phyloP scores from a whole-genome alignment of 2,797 vertebrate species.

The Poecilia wingei region DNA sequence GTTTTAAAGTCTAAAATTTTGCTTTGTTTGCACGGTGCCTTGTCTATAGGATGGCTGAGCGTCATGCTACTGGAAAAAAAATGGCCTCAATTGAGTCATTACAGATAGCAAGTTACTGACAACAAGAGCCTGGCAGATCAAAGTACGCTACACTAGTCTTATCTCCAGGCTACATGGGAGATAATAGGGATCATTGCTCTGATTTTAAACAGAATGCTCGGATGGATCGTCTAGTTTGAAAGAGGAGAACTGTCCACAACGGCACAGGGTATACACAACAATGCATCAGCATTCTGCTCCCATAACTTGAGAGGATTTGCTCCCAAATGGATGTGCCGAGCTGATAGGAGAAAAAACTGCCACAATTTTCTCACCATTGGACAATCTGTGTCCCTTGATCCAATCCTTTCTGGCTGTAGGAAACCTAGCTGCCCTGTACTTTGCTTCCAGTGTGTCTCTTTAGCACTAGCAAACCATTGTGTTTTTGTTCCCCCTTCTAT shows the following conservation, averaged over 20 bases:
- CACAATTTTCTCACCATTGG: conserved; percentile 17
- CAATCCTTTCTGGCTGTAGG: background rate
- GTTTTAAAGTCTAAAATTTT: conserved; percentile 13
- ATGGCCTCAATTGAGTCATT: conserved; percentile 25
- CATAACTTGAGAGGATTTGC: conserved; percentile 15
- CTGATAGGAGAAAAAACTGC: conserved; percentile 21
- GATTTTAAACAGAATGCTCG: conserved; percentile 20
- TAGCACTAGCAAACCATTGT: background rate
- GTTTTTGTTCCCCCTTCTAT: background rate
- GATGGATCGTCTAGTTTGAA: conserved; percentile 6
- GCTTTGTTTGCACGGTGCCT: conserved; percentile 12
- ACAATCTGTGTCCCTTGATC: conserved; percentile 14
- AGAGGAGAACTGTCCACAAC: conserved; percentile 1
- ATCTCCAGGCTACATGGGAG: conserved; percentile 14
- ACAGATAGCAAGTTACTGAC: conserved; percentile 23
- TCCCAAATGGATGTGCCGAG: background rate
- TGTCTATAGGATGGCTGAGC: conserved; percentile 9
- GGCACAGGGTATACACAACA: conserved; percentile 1
- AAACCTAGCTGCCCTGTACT: background rate
- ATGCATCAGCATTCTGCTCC: conserved; percentile 30
- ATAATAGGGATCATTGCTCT: conserved; percentile 28
- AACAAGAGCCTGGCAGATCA: conserved; percentile 26
- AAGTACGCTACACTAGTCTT: conserved; percentile 17
- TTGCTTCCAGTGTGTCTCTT: background rate
- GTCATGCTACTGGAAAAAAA: conserved; percentile 21